These are phyloP conservation scores for Nycticebus coucang DNA, from an alignment of 2,113 vertebrate species.

Conservation along the genomic window DNA sequence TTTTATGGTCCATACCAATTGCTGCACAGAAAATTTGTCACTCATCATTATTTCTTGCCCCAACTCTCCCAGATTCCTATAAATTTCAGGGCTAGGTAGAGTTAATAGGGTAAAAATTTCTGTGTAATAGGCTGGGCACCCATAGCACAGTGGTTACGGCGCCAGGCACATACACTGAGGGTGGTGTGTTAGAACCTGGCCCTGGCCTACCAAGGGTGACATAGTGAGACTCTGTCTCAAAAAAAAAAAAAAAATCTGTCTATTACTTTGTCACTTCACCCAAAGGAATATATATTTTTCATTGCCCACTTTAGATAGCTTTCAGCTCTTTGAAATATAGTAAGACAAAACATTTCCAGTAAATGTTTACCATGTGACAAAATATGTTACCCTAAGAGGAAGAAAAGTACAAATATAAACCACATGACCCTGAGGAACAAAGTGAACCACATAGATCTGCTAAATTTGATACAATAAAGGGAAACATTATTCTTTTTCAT, in stretches of 20 bases:
- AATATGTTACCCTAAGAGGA: neutral
- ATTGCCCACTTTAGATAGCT: neutral
- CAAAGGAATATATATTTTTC: slow-evolving; percentile 35
- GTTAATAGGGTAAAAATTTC: neutral
- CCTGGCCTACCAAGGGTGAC: no score
- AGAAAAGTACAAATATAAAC: neutral
- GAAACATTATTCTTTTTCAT: slow-evolving; percentile 50
- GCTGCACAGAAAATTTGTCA: neutral
- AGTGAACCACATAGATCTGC: slow-evolving; percentile 5
- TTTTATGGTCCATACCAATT: neutral
- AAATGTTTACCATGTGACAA: neutral
- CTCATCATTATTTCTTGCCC: neutral
- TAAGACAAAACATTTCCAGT: slow-evolving; percentile 38
- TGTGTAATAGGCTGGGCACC: no score
- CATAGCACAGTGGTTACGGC: no score
- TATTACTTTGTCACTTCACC: neutral
- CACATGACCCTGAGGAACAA: neutral
- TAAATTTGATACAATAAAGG: slow-evolving; percentile 52
- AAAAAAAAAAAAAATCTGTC: neutral
- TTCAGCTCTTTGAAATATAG: slow-evolving; percentile 24
- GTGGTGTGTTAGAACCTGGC: no score
- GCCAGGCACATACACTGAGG: no score
- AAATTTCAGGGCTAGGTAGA: neutral
- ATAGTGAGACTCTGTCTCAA: no score
- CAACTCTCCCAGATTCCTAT: neutral